Evolutionary conservation across 2,113 vertebrate species (phyloP), one percentile per base, ranked within the genome.

Genomic region (Chelonoidis abingdonii): DNA sequence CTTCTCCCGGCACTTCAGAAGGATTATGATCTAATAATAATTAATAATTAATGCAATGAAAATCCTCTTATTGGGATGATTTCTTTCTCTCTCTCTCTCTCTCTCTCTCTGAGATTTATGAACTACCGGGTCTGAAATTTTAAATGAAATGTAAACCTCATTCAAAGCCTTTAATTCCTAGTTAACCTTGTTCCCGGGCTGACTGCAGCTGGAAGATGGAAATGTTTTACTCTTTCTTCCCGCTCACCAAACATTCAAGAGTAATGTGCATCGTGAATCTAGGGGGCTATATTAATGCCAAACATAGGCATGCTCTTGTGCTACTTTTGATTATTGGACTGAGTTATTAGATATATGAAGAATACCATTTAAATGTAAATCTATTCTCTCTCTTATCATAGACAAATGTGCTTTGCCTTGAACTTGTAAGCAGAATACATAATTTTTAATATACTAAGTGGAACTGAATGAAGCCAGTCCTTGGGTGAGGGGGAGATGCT

Each of bases 311-410:
- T 3, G 62, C 87, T 86, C 59, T 50, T 86, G 75, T 80, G 16
- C 56, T 91, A 7, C 93, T 97, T 92, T 92, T 97, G 95, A 84
- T 97, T 87, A 83, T 90, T 92, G 91, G 96, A 13, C 91, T 29
- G 93, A 91, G 69, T 96, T 92, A 96, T 97, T 95, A 93, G 88
- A 95, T 90, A 59, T 87, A 81, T 91, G 87, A 80, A 94, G 90
- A 97, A 93, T 93, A 89, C 56, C 93, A 92, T 94, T 95, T 96
- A 94, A 97, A 96, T 96, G 93, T 94, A 96, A 95, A 96, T 95
- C 92, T 84, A 54, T 95, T 88, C 90, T 86, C 35, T 84, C 95
- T 22, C 87, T 84, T 84, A 79, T 87, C 80, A 83, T 21, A 91
- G 96, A 92, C 83, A 83, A 91, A 96, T 84, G 80, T 56, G 90